phyloP scores from a whole-genome alignment of 2,797 vertebrate species.

The Mergus octosetaceus region DNA sequence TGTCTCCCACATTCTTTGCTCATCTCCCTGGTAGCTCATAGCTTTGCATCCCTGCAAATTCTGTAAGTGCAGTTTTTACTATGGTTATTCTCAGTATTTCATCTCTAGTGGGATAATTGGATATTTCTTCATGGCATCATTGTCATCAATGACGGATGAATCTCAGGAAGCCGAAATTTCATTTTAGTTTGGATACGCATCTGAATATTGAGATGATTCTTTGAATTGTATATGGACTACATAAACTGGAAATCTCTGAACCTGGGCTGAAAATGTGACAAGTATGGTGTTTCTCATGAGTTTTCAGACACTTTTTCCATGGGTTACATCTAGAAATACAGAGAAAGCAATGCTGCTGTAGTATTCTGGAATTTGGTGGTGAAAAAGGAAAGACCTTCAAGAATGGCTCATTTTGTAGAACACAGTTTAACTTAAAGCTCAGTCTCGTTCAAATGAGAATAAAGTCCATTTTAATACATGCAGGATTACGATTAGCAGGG shows the following conservation, averaged over 20 bases:
- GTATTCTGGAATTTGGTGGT: background rate
- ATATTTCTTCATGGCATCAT: background rate
- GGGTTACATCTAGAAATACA: background rate
- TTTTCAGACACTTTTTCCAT: background rate
- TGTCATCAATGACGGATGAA: background rate
- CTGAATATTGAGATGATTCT: slow-evolving; percentile 21
- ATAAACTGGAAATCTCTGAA: background rate
- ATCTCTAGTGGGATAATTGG: background rate
- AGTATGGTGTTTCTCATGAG: background rate
- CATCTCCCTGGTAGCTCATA: background rate
- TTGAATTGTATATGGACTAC: background rate
- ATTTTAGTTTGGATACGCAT: slow-evolving; percentile 2
- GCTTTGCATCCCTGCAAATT: background rate
- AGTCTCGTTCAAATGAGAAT: background rate
- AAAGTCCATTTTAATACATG: background rate
- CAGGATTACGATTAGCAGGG: background rate
- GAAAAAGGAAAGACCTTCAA: background rate
- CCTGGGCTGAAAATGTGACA: background rate
- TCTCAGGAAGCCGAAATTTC: slow-evolving; percentile 13
- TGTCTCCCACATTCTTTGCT: background rate
- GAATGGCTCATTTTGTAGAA: background rate
- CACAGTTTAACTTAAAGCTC: background rate
- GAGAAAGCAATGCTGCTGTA: background rate
- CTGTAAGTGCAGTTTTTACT: background rate
- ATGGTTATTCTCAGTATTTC: background rate